Conservation (phyloP, 1,140 invertebrate genomes). For the Trichomalopsis sarcophagae region DNA sequence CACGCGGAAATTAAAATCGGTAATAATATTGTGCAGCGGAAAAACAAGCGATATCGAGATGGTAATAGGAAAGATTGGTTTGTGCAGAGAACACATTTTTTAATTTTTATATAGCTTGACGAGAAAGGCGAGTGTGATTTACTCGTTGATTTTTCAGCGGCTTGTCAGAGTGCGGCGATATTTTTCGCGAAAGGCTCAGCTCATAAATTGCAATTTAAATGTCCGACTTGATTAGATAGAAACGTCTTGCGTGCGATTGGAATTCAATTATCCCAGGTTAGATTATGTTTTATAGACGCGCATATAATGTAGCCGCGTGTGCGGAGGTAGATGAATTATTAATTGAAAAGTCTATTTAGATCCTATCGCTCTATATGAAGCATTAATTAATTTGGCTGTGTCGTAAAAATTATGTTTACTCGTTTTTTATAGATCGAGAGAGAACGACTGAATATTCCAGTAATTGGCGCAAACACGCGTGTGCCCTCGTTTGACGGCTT, state of each 20-base stretch:
- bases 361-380: neutral
- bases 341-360: conserved; percentile 20
- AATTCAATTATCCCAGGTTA: conserved; percentile 42
- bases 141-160: neutral
- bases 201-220: conserved; percentile 15
- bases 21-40: too few relatives aligned
- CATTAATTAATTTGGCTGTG: neutral
- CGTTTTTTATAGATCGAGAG: neutral
- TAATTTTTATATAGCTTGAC: too few relatives aligned
- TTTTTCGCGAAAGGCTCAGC: conserved; percentile 1
- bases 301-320: neutral
- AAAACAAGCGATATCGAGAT: too few relatives aligned
- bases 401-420: neutral
- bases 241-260: neutral
- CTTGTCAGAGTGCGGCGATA: neutral
- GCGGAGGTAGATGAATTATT: conserved; percentile 15
- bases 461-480: neutral
- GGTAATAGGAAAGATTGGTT: too few relatives aligned
- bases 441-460: too few relatives aligned
- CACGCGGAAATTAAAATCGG: too few relatives aligned
- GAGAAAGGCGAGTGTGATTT: neutral
- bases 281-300: conserved; percentile 15
- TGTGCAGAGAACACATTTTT: too few relatives aligned
- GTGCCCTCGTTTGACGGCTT: neutral
- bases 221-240: neutral